Evolutionary conservation across 2,888 invertebrate genomes (phyloP).

Genomic region (Aporophyla nigra): DNA sequence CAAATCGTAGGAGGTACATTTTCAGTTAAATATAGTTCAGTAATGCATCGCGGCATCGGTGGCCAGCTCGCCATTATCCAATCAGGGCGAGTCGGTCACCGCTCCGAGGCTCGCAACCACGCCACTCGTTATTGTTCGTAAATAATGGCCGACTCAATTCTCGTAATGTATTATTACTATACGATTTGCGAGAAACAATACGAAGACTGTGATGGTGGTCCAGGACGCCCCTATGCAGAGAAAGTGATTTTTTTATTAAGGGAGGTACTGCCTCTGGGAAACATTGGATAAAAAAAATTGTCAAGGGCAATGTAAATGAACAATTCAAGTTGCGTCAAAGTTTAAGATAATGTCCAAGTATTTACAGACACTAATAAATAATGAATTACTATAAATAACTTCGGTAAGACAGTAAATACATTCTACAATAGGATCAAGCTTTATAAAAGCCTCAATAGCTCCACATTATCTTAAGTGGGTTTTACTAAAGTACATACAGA

Average conservation of each 20-base stretch:
- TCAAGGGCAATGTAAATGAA: background rate
- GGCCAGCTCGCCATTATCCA: conserved; percentile 78
- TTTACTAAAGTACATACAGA: conserved; percentile 33
- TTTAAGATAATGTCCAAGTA: background rate
- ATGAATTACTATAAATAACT: background rate
- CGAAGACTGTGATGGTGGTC: conserved; percentile 53
- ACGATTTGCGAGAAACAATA: conserved; percentile 63
- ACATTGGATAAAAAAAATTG: background rate
- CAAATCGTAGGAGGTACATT: conserved; percentile 61
- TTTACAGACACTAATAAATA: background rate
- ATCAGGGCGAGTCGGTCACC: conserved; percentile 79
- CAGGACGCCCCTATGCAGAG: conserved; percentile 2
- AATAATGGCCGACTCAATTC: conserved; percentile 71
- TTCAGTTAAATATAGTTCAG: conserved; percentile 76
- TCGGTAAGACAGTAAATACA: background rate
- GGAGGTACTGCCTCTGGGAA: background rate
- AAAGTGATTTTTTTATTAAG: conserved; percentile 20
- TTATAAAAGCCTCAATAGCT: conserved; percentile 21
- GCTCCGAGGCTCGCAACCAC: conserved; percentile 71
- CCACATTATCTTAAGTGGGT: conserved; percentile 36
- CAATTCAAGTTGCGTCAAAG: background rate
- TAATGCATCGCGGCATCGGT: conserved; percentile 60
- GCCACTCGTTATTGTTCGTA: conserved; percentile 76
- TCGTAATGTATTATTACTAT: conserved; percentile 67
- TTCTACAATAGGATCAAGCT: conserved; percentile 2